phyloP scores from a whole-genome alignment of 2,113 vertebrate genomes.

The Channa maculata region DNA sequence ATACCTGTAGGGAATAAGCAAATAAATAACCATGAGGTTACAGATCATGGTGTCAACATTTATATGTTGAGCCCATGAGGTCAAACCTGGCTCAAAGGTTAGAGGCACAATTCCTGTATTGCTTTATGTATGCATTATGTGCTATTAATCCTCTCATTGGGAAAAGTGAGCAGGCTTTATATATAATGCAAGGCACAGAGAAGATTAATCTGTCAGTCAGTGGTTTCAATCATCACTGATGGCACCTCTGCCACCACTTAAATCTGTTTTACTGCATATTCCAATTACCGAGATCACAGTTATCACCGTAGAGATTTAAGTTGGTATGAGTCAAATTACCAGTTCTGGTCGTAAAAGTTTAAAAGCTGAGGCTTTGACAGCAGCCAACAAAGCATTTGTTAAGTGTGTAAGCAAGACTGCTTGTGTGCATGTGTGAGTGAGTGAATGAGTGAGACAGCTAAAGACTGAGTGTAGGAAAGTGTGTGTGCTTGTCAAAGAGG shows the following conservation, averaged over 20 bases:
- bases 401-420: neutral
- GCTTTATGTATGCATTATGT: slow-evolving; percentile 19
- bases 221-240: slow-evolving; percentile 56
- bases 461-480: neutral
- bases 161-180: slow-evolving; percentile 2
- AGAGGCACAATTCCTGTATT: slow-evolving; percentile 10
- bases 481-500: slow-evolving; percentile 10
- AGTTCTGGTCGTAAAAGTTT: slow-evolving; percentile 49
- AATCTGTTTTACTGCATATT: slow-evolving; percentile 60
- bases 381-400: slow-evolving; percentile 14
- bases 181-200: slow-evolving; percentile 35
- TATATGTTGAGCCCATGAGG: neutral
- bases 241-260: slow-evolving; percentile 43
- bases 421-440: neutral
- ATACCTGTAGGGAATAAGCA: slow-evolving; percentile 36
- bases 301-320: slow-evolving; percentile 37
- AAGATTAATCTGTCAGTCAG: slow-evolving; percentile 52
- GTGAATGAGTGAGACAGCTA: neutral
- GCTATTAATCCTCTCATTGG: slow-evolving; percentile 16
- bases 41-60: neutral
- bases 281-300: slow-evolving; percentile 60
- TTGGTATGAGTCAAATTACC: slow-evolving; percentile 43
- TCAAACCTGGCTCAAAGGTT: neutral
- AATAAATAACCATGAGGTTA: slow-evolving; percentile 25
- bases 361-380: slow-evolving; percentile 25